phyloP scores from a whole-genome alignment of 2,888 invertebrate species.

The Machimus rusticus region DNA sequence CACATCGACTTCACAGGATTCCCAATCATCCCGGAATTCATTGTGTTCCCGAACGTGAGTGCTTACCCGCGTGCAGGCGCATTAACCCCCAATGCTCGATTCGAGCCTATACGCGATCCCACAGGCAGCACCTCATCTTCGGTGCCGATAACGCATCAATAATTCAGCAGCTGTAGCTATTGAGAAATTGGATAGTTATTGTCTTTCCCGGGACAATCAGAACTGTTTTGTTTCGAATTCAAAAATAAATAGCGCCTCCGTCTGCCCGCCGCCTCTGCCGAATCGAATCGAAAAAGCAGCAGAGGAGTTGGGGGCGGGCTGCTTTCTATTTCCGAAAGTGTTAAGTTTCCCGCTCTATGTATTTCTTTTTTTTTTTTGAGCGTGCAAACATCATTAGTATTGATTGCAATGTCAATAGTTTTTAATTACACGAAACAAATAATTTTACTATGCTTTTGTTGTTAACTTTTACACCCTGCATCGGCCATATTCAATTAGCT shows the following conservation, averaged over 20 bases:
- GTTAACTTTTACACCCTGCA: constrained; percentile 6
- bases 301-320: background rate
- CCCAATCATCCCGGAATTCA: background rate
- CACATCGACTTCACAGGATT: background rate
- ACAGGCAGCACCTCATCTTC: constrained; percentile 1
- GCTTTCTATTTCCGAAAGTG: constrained; percentile 8
- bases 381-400: constrained; percentile 29
- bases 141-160: background rate
- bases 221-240: background rate
- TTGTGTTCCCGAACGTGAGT: background rate
- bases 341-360: background rate
- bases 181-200: constrained; percentile 29
- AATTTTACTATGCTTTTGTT: constrained; percentile 1
- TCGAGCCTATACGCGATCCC: background rate
- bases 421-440: constrained; percentile 22
- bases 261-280: background rate
- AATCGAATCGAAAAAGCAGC: background rate
- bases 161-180: background rate
- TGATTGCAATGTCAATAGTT: constrained; percentile 32
- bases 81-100: background rate
- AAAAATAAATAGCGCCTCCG: constrained; percentile 8
- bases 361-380: background rate
- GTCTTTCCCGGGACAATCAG: background rate
- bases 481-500: constrained; percentile 11
- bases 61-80: background rate